phyloP scores from a whole-genome alignment of 2,797 vertebrate species.

The Furcifer pardalis region DNA sequence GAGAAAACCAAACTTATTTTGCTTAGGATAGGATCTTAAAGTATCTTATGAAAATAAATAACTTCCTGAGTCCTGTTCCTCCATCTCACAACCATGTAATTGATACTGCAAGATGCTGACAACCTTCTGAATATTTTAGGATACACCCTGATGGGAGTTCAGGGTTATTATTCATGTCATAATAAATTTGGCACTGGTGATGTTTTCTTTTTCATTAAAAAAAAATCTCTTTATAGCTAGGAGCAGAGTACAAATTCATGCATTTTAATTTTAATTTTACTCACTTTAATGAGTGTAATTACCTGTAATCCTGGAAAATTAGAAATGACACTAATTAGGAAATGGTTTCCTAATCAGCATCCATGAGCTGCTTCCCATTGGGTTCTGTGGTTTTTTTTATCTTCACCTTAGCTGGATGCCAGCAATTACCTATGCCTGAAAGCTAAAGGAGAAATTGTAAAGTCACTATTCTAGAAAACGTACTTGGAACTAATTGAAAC shows the following conservation, averaged over 20 bases:
- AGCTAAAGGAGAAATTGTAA: slow-evolving; percentile 30
- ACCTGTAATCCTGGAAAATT: slow-evolving; percentile 61
- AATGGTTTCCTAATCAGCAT: slow-evolving; percentile 59
- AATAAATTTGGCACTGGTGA: slow-evolving; percentile 63
- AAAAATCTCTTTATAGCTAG: slow-evolving; percentile 55
- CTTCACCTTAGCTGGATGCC: slow-evolving; percentile 45
- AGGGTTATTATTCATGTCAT: slow-evolving; percentile 60
- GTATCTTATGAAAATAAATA: slow-evolving; percentile 7
- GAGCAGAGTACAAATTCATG: slow-evolving; percentile 61
- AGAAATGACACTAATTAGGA: slow-evolving; percentile 49
- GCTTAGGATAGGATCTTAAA: background rate
- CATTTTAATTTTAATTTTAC: slow-evolving; percentile 70
- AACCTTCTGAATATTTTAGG: slow-evolving; percentile 52
- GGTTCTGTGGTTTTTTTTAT: slow-evolving; percentile 51
- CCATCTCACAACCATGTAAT: slow-evolving; percentile 3
- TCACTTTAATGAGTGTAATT: slow-evolving; percentile 62
- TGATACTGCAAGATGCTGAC: slow-evolving; percentile 44
- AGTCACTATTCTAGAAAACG: background rate
- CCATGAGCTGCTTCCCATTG: slow-evolving; percentile 45
- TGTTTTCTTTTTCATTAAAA: slow-evolving; percentile 37
- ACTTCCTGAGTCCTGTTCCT: slow-evolving; percentile 31
- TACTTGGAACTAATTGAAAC: background rate
- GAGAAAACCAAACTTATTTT: background rate
- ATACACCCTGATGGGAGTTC: slow-evolving; percentile 44
- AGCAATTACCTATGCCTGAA: slow-evolving; percentile 22